Evolutionary conservation across 2,797 vertebrate species (phyloP).

Genomic region (Mastacembelus armatus): DNA sequence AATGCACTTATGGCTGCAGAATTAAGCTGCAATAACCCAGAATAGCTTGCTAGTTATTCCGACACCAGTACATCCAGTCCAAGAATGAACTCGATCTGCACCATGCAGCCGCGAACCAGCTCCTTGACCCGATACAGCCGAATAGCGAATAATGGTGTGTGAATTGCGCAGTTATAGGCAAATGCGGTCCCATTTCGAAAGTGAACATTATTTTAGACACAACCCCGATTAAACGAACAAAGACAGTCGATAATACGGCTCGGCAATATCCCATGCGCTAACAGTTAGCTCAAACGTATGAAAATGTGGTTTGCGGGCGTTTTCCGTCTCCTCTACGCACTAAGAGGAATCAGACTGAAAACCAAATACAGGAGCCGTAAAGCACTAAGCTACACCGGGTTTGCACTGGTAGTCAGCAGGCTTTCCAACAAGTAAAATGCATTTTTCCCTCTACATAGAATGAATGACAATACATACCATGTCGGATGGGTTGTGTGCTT

Average conservation of each 20-base stretch:
- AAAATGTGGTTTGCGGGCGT: constrained; percentile 53
- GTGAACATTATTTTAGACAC: constrained; percentile 5
- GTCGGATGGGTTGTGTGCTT: constrained; percentile 72
- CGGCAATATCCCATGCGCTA: background rate
- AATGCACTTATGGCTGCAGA: constrained; percentile 35
- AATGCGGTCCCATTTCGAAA: constrained; percentile 31
- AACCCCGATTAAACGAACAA: background rate
- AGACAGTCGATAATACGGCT: fast-evolving
- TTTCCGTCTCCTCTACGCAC: constrained; percentile 43
- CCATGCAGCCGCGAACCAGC: constrained; percentile 19
- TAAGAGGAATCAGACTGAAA: constrained; percentile 32
- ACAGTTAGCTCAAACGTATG: background rate
- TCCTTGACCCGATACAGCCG: constrained; percentile 34
- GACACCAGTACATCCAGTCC: constrained; percentile 32
- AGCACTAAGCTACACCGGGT: background rate
- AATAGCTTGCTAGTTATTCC: constrained; percentile 44
- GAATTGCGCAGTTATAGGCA: constrained; percentile 79
- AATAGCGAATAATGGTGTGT: constrained; percentile 27
- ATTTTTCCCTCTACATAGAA: constrained; percentile 17
- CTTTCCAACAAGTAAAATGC: background rate
- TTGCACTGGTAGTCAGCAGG: background rate
- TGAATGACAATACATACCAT: constrained; percentile 83
- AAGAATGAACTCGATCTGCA: constrained; percentile 50
- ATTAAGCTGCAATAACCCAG: constrained; percentile 55
- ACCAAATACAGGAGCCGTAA: background rate